Evolutionary conservation across 37 sponge, comb jelly and placozoan genomes (phyloP).

Genomic region (Ianthella basta): DNA sequence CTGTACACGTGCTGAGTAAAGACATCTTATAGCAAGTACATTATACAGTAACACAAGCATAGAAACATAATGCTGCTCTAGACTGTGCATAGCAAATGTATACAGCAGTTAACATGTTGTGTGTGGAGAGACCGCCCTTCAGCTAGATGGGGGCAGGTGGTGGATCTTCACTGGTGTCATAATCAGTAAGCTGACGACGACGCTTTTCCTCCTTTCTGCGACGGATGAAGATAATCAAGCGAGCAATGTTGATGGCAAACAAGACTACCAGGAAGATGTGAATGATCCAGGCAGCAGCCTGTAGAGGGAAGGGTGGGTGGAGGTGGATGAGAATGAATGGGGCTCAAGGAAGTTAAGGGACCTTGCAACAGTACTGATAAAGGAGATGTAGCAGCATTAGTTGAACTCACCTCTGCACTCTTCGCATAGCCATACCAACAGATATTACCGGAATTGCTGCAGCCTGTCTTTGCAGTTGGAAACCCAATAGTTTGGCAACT

Average conservation of each 20-base stretch:
- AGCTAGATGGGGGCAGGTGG: background rate
- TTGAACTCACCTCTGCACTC: background rate
- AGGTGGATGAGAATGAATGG: background rate
- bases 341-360: too few relatives aligned
- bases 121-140: too few relatives aligned
- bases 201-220: constrained; percentile 31
- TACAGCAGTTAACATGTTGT: too few relatives aligned
- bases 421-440: constrained; percentile 3
- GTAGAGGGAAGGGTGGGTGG: background rate
- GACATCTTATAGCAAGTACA: too few relatives aligned
- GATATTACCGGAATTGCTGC: background rate
- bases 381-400: background rate
- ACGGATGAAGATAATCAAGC: constrained; percentile 36
- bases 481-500: background rate
- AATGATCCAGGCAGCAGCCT: constrained; percentile 61
- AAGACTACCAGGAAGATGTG: constrained; percentile 42
- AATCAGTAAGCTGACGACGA: background rate
- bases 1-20: too few relatives aligned
- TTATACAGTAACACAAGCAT: too few relatives aligned
- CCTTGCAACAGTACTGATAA: too few relatives aligned
- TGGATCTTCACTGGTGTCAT: constrained; percentile 1
- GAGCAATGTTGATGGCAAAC: constrained; percentile 25
- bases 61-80: too few relatives aligned
- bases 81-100: too few relatives aligned
- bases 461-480: background rate